Base-by-base conservation (phyloP, 2,113 vertebrate genomes). In the Poicephalus gulielmi region DNA sequence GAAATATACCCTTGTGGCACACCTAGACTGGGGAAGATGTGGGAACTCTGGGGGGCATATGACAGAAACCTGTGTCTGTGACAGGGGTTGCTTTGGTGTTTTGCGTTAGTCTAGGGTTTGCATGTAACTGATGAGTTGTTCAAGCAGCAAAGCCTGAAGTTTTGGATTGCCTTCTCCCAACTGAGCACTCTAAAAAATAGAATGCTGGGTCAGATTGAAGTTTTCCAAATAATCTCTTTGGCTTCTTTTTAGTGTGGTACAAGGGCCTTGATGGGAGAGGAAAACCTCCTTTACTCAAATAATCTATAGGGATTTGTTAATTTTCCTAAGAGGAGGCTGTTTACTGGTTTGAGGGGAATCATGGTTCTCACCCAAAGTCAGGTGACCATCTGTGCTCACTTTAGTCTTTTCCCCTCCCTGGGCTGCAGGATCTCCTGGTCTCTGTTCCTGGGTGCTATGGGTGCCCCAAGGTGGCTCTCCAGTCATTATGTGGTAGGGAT, bases 41-140 rank as follows among this genome's bases (percentile, higher is more conserved):
- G 3, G 35, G 9, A 78, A 39, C 17, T 11, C 0, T 0, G 2
- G 2, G 4, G 9, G 2, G 1, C 2, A 4, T 0, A 19, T 70
- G 41, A 62, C 67, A 86, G 67, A 52, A 71, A 75, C 25, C 8
- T 88, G 35, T 49, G 10, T 9, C 33, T 67, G 55, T 67, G 16
- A 50, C 31, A 41, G 49, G 19, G 16, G 8, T 27, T 91, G 25
- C 35, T 86, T 82, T 2, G 0, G 5, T 37, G 22, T 70, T 82
- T 68, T 43, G 6, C 12, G 17, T 43, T 33, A 50, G 17, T 68
- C 47, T 59, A 59, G 39, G 43, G 4, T 5, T 55, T 75, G 30
- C 50, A 43, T 16, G 17, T 66, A 67, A 70, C 35, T n/a, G 25
- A 86, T 52, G 28, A 70, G 30, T 30, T 67, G 12, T 62, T 14